A percentile compares a stretch with the other conserved stretches of the same genome.
These are phyloP conservation scores for Circaetus cinerascens DNA, from an alignment of 2,113 vertebrate species.

Conservation along the genomic window DNA sequence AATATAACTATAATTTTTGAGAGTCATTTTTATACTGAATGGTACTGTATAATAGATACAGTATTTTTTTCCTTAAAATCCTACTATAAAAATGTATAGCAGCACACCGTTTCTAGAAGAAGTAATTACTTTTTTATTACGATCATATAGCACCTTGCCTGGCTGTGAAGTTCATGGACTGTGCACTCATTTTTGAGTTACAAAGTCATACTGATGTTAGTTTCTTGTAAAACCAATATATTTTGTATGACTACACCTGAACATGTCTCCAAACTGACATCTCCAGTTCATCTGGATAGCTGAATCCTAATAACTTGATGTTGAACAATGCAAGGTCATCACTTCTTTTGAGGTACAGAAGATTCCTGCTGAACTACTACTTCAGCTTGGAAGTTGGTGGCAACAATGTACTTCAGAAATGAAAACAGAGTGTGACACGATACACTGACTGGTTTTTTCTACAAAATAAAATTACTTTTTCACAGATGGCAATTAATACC, in stretches of 20 bases:
- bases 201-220: not conserved
- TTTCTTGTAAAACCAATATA: not conserved
- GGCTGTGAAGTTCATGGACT: not conserved
- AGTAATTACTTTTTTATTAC: slow-evolving; percentile 18
- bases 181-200: not conserved
- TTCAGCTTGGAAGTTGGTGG: not conserved
- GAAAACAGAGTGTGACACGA: not conserved
- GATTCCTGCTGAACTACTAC: not conserved
- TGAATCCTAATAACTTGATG: not conserved
- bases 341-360: not conserved
- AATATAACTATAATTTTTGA: not conserved
- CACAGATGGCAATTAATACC: not conserved
- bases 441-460: not conserved
- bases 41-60: not conserved
- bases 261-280: not conserved
- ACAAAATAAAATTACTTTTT: not conserved
- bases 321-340: not conserved
- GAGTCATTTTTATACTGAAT: not conserved
- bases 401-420: not conserved
- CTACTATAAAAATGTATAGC: not conserved
- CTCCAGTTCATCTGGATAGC: not conserved
- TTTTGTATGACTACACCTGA: not conserved
- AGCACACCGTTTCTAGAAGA: not conserved
- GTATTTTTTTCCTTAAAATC: not conserved
- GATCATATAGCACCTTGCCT: not conserved